Conservation (phyloP, 2,113 vertebrate genomes). For the Bubalus kerabau region DNA sequence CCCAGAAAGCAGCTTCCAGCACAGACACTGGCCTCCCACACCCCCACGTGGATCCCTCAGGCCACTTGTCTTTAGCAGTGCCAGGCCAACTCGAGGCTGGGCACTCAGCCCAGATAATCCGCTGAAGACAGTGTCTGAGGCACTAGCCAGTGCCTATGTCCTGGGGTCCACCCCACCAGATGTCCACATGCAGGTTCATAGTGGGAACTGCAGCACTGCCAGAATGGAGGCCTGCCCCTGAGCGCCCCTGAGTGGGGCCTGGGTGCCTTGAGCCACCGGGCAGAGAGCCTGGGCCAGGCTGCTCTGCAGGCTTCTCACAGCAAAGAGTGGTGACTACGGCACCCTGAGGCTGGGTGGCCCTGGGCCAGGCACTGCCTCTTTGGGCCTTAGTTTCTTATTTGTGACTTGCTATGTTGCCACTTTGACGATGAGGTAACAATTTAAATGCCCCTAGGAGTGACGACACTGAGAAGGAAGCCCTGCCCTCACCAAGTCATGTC, state of each 20-base stretch:
- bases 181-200: neutral
- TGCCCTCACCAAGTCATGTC: neutral
- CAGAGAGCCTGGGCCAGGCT: neutral
- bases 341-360: neutral
- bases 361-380: neutral
- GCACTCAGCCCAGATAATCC: neutral
- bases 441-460: neutral
- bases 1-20: neutral
- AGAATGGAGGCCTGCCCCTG: neutral
- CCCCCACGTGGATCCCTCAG: neutral
- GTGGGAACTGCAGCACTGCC: neutral
- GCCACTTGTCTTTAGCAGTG: neutral
- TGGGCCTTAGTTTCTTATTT: neutral
- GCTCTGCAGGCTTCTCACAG: neutral
- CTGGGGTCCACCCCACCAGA: neutral
- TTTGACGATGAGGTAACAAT: neutral
- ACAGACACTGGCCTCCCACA: neutral
- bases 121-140: neutral
- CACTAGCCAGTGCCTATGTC: neutral
- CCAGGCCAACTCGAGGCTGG: neutral
- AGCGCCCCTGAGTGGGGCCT: neutral
- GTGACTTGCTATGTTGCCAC: neutral
- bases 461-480: neutral
- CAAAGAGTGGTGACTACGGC: neutral
- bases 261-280: neutral